Conservation (phyloP, 2,888 invertebrate genomes). For the Lepidocyrtinus sp. region DNA sequence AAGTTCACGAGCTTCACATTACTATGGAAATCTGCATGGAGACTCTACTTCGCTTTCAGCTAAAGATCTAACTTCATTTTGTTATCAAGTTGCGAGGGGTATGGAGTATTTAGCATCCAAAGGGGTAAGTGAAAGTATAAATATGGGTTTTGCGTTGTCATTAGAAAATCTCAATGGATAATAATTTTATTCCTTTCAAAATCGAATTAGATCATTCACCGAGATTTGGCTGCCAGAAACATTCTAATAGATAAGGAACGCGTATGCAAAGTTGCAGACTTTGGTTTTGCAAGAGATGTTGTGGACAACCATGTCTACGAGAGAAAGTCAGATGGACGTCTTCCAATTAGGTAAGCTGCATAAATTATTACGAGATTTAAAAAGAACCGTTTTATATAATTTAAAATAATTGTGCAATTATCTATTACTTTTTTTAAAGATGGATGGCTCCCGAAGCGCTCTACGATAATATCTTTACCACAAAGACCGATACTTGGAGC, state of each 20-base stretch:
- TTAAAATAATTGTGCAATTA: no score
- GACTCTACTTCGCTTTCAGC: constrained; percentile 70
- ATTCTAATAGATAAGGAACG: constrained; percentile 89
- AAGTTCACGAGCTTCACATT: constrained; percentile 87
- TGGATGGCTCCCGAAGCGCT: constrained; percentile 98
- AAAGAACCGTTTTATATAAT: no score
- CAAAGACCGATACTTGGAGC: constrained; percentile 96
- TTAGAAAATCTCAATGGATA: neutral
- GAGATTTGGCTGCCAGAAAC: constrained; percentile 92
- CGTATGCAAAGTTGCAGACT: constrained; percentile 93
- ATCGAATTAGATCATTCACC: constrained; percentile 84
- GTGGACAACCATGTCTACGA: constrained; percentile 79
- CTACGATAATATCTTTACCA: constrained; percentile 93
- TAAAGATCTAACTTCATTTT: constrained; percentile 89
- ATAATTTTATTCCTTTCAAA: constrained; percentile 70
- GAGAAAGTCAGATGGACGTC: constrained; percentile 72
- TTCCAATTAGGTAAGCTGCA: constrained; percentile 72
- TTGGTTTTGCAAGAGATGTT: constrained; percentile 93
- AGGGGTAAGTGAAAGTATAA: constrained; percentile 78
- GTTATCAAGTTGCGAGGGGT: constrained; percentile 90
- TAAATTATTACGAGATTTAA: no score
- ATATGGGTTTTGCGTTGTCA: neutral
- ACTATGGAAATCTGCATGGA: constrained; percentile 82
- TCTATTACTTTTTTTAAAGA: constrained; percentile 72
- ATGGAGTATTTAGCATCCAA: constrained; percentile 89